Evolutionary conservation across 2,113 vertebrate species (phyloP).

Genomic region (Poicephalus gulielmi): DNA sequence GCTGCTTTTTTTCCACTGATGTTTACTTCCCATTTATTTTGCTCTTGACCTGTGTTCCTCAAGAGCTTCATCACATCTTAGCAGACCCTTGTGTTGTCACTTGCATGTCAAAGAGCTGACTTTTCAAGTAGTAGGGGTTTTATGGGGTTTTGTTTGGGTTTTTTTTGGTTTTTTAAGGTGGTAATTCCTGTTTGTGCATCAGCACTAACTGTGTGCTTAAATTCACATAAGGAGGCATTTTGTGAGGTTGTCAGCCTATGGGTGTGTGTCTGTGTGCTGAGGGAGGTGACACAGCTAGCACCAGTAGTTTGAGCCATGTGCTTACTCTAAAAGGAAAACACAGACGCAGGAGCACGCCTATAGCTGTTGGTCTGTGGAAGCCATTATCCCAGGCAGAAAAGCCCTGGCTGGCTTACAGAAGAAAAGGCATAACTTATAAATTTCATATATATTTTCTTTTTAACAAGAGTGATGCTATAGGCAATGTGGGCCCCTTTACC

Average conservation of each 20-base stretch:
- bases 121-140: background rate
- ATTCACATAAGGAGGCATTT: rapidly evolving
- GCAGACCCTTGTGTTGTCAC: rapidly evolving
- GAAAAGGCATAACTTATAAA: background rate
- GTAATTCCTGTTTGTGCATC: background rate
- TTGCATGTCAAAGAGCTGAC: background rate
- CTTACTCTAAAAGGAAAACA: rapidly evolving
- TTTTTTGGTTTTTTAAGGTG: background rate
- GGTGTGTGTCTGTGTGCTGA: rapidly evolving
- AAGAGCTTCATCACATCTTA: rapidly evolving
- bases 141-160: no score
- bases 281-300: rapidly evolving
- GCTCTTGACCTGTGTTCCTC: background rate
- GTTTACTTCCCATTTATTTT: background rate
- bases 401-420: background rate
- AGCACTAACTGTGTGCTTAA: background rate
- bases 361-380: background rate
- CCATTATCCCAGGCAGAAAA: background rate
- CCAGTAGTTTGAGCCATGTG: rapidly evolving
- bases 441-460: background rate
- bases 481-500: rapidly evolving
- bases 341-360: rapidly evolving
- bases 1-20: background rate
- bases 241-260: no score
- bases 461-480: background rate